These are phyloP conservation scores for Brachirus orientalis DNA, from an alignment of 2,113 vertebrate genomes.

Conservation along the genomic window DNA sequence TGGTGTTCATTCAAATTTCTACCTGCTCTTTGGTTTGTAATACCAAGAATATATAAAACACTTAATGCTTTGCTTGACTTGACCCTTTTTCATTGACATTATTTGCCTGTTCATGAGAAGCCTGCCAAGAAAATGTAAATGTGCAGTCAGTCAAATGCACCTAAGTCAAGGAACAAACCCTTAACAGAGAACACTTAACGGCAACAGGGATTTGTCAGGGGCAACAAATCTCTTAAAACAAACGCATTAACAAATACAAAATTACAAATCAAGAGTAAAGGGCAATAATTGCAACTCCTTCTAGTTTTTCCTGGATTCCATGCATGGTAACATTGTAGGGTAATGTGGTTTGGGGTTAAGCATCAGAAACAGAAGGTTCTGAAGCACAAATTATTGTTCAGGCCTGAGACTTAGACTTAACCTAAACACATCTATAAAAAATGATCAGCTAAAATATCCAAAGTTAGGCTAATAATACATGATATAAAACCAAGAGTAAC, in stretches of 20 bases:
- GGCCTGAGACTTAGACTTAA: too few relatives aligned
- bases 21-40: background rate
- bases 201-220: background rate
- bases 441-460: background rate
- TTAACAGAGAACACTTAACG: background rate
- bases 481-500: background rate
- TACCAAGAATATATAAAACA: background rate
- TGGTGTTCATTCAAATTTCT: constrained; percentile 20
- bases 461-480: background rate
- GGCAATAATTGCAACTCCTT: too few relatives aligned
- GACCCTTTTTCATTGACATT: too few relatives aligned
- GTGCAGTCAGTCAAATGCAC: background rate
- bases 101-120: background rate
- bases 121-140: constrained; percentile 7
- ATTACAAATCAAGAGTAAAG: too few relatives aligned
- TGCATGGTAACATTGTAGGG: too few relatives aligned
- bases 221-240: background rate
- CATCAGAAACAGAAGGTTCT: too few relatives aligned
- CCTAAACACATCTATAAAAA: too few relatives aligned
- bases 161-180: background rate
- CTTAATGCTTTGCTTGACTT: background rate
- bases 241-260: background rate
- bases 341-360: background rate
- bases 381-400: too few relatives aligned
- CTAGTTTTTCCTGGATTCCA: background rate